A percentile compares a stretch with the other conserved stretches of the same genome.
phyloP scores from a whole-genome alignment of 2,113 vertebrate genomes.

The Argyrosomus japonicus region DNA sequence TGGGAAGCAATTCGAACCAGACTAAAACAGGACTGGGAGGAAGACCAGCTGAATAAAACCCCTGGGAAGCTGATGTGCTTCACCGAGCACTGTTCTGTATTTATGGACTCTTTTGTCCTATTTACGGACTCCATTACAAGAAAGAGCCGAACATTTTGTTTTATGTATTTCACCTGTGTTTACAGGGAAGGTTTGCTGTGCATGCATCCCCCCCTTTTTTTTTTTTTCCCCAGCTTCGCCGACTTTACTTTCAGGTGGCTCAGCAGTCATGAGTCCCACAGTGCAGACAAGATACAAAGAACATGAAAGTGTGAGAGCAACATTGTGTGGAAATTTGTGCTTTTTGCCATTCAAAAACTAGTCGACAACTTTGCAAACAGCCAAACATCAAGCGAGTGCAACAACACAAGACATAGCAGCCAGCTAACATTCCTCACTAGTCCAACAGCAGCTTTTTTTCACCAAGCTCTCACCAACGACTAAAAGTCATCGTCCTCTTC shows the following conservation, averaged over 20 bases:
- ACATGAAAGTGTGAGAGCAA: not conserved
- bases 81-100: constrained; percentile 27
- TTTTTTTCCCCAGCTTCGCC: not conserved
- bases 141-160: constrained; percentile 28
- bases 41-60: constrained; percentile 44
- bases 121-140: constrained; percentile 59
- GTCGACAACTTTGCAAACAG: too few relatives aligned
- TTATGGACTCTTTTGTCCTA: constrained; percentile 57
- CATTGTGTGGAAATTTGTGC: too few relatives aligned
- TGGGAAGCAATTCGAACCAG: constrained; percentile 36
- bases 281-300: not conserved
- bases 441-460: too few relatives aligned
- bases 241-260: constrained; percentile 1
- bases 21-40: constrained; percentile 20
- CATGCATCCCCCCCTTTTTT: not conserved
- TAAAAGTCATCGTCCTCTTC: too few relatives aligned
- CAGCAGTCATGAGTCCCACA: constrained; percentile 7
- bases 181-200: not conserved
- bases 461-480: too few relatives aligned
- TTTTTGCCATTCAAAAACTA: too few relatives aligned
- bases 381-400: not conserved
- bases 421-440: too few relatives aligned
- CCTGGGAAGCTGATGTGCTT: constrained; percentile 36
- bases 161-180: constrained; percentile 45
- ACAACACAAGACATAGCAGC: too few relatives aligned